A percentile compares a stretch with the other conserved stretches of the same genome.
phyloP scores from a whole-genome alignment of 2,888 invertebrate genomes.

The Protonemura montana region DNA sequence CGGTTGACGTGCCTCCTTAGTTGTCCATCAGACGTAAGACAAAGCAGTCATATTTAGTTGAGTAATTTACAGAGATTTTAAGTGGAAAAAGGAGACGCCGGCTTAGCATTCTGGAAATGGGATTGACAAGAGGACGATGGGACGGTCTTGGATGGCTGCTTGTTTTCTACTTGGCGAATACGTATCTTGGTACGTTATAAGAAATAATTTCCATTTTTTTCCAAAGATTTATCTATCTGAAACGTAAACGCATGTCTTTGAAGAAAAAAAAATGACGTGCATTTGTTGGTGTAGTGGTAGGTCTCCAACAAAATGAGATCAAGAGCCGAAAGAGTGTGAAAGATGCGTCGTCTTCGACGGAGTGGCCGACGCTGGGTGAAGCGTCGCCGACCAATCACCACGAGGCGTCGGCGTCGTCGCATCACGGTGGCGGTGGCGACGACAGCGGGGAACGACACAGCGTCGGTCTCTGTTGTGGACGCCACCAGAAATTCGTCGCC shows the following conservation, averaged over 20 bases:
- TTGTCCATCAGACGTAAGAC: neutral
- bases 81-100: neutral
- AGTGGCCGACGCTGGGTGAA: neutral
- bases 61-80: neutral
- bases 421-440: constrained; percentile 14
- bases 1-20: constrained; percentile 12
- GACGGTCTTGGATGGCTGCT: neutral
- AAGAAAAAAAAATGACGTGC: neutral
- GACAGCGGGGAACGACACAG: neutral
- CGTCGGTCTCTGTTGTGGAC: constrained; percentile 49
- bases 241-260: neutral
- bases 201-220: neutral
- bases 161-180: neutral
- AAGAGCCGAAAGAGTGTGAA: constrained; percentile 24
- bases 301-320: constrained; percentile 40
- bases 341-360: constrained; percentile 24
- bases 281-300: constrained; percentile 13
- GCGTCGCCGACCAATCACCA: neutral
- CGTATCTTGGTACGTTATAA: neutral
- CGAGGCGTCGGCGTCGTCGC: neutral
- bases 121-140: neutral
- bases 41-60: neutral
- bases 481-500: constrained; percentile 51
- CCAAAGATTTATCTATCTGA: neutral
- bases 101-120: neutral